Percentiles rank a stretch among this genome's conserved stretches.
phyloP scores from a whole-genome alignment of 1,140 invertebrate genomes.

The Drosophila setifemur region DNA sequence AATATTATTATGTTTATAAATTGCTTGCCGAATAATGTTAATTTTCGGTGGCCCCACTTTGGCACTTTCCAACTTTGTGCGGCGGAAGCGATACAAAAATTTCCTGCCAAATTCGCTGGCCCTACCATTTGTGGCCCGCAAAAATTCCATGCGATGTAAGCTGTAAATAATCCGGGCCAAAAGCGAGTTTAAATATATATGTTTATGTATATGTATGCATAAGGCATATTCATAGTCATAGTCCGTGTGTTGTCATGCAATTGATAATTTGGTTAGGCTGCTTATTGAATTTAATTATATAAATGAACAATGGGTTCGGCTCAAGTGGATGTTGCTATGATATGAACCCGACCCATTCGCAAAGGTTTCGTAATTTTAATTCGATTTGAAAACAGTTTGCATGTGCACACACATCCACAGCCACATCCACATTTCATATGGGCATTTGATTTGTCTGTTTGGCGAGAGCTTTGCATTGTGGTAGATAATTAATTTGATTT shows the following conservation, averaged over 20 bases:
- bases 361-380: constrained; percentile 53
- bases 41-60: not conserved
- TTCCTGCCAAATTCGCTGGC: constrained; percentile 42
- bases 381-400: constrained; percentile 44
- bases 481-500: constrained; percentile 66
- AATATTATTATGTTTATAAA: constrained; percentile 44
- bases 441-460: constrained; percentile 38
- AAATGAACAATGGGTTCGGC: constrained; percentile 59
- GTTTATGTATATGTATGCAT: not conserved
- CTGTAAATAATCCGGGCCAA: constrained; percentile 6
- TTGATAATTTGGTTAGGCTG: constrained; percentile 17
- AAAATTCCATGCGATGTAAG: constrained; percentile 39
- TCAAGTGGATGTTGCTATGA: constrained; percentile 22
- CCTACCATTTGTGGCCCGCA: constrained; percentile 32
- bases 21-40: constrained; percentile 10
- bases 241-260: constrained; percentile 9
- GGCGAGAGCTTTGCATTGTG: constrained; percentile 28
- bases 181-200: not conserved
- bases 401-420: constrained; percentile 20
- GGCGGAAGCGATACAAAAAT: constrained; percentile 53
- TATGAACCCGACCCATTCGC: not conserved
- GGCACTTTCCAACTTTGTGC: not conserved
- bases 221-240: not conserved
- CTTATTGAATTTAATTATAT: constrained; percentile 69
- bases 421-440: not conserved